A percentile compares a stretch with the other conserved stretches of the same genome.
phyloP scores from a whole-genome alignment of 2,113 vertebrate species.

The Nymphicus hollandicus region DNA sequence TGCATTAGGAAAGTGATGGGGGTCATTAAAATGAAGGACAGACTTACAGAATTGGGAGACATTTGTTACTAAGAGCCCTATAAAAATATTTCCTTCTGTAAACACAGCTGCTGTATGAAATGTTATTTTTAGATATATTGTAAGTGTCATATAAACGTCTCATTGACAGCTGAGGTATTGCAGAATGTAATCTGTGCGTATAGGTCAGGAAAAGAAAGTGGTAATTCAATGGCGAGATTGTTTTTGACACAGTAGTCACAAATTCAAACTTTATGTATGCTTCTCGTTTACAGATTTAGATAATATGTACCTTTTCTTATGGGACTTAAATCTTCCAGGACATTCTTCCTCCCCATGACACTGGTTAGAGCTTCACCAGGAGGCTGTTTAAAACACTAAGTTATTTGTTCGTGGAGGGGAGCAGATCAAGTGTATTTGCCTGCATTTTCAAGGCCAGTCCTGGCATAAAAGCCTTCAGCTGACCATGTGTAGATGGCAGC shows the following conservation, averaged over 20 bases:
- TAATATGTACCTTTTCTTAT: neutral
- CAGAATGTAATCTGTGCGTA: neutral
- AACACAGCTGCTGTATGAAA: conserved; percentile 79
- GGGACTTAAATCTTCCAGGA: neutral
- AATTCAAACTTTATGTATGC: neutral
- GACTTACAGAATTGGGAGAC: conserved; percentile 45
- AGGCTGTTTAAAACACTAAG: neutral
- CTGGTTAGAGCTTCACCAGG: neutral
- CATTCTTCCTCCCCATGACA: neutral
- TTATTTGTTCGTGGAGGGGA: neutral
- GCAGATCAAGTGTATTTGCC: neutral
- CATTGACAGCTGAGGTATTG: conserved; percentile 29
- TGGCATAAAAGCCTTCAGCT: neutral
- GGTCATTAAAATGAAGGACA: conserved; percentile 49
- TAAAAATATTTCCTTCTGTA: conserved; percentile 79
- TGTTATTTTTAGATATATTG: conserved; percentile 41
- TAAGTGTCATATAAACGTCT: conserved; percentile 31
- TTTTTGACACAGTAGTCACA: neutral
- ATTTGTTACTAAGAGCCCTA: conserved; percentile 53
- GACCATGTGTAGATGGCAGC: conserved; percentile 59
- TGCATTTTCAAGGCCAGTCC: neutral
- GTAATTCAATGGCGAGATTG: neutral
- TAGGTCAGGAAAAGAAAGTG: neutral
- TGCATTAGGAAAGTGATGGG: conserved; percentile 50
- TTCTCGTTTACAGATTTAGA: neutral